Conservation (phyloP, 1,140 invertebrate genomes). For the Caenorhabditis inopinata region DNA sequence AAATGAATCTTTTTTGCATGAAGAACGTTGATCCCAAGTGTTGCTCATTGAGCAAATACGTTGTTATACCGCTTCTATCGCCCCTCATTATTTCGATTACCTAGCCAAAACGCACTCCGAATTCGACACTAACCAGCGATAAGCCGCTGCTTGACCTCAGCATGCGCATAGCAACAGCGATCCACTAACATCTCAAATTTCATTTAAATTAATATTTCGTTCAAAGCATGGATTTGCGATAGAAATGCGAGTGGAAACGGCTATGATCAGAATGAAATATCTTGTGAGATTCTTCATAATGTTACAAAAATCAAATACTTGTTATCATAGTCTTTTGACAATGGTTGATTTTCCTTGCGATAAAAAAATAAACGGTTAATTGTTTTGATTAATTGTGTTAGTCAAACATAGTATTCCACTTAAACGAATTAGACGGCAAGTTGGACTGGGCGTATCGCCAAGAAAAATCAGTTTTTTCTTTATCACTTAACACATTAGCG, state of each 20-base stretch:
- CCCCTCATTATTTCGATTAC: conserved; percentile 18
- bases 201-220: background rate
- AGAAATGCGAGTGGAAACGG: no score
- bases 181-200: background rate
- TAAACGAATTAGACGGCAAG: conserved; percentile 25
- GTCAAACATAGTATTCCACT: conserved; percentile 26
- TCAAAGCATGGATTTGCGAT: no score
- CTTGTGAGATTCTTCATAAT: no score
- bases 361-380: conserved; percentile 1
- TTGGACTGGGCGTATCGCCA: conserved; percentile 13
- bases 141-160: conserved; percentile 10
- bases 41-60: background rate
- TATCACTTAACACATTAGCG: conserved; percentile 31
- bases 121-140: background rate
- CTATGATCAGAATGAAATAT: no score
- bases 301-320: no score
- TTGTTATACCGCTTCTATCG: background rate
- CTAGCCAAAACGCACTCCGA: background rate
- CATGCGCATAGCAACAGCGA: background rate
- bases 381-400: conserved; percentile 31
- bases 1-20: background rate
- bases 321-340: no score
- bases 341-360: background rate
- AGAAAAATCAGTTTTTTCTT: conserved; percentile 24
- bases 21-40: background rate